Base-by-base conservation (phyloP, 2,888 invertebrate species). In the Clusia tigrina region DNA sequence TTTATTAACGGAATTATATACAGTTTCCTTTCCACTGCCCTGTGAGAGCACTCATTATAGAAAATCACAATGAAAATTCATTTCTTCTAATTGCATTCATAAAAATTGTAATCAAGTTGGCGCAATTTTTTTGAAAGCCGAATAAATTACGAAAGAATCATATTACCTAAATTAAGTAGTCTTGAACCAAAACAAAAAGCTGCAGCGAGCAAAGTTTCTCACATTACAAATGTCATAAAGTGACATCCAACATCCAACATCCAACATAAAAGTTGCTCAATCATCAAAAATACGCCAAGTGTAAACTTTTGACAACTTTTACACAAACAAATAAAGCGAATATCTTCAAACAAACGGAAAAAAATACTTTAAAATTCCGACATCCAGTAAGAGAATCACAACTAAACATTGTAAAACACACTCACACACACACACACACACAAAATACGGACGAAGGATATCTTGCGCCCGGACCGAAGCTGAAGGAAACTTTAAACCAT, bases 401-500 rank as follows among this genome's bases (percentile, higher is more conserved):
- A 32, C n/a, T n/a, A 32, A 32, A 9, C 12, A 32, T 12, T 32
- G 5, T 32, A 32, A 32, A 32, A 32, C 12, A 12, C 12, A 5
- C 32, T 32, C 32, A 32, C 5, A 32, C 12, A 12, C 32, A 9
- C 32, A 12, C 5, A 32, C 12, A 5, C 32, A 32, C 32, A 5
- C 6, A 32, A 32, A 32, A 9, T 32, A 9, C 32, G 32, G 6
- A 32, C n/a, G n/a, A n/a, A n/a, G n/a, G n/a, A n/a, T n/a, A n/a
- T n/a, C n/a, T n/a, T n/a, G n/a, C n/a, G n/a, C n/a, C n/a, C n/a
- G n/a, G n/a, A n/a, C n/a, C n/a, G n/a, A n/a, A n/a, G n/a, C n/a
- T n/a, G n/a, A n/a, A n/a, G n/a, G 42, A 42, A 42, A 42, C 42
- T 42, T 42, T 15, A 42, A 42, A 42, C 42, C 42, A 42, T 42